Base-by-base conservation (phyloP, 2,888 invertebrate species). In the Pseudoips prasinana region DNA sequence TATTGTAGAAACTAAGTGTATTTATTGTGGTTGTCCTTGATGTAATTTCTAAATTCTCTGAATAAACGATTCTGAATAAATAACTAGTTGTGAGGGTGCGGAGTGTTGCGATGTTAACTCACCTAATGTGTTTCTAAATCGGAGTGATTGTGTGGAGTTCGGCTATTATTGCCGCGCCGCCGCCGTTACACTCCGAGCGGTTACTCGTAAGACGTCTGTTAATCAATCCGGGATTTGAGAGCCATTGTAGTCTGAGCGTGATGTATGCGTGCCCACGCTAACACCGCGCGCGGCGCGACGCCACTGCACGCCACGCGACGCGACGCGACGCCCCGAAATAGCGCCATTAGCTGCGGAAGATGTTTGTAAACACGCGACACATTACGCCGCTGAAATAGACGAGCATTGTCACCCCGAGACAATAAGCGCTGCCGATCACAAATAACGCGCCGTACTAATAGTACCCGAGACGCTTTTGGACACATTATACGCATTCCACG, bases 361-460 rank as follows among this genome's bases (percentile, higher is more conserved):
- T 77, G 78, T 81, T 79, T 71, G 81, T 81, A 79, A 79, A 79
- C 79, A 80, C 40, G 58, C 58, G 57, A 51, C 59, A 48, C 60
- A 53, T 41, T 53, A 46, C 47, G 53, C 29, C 43, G n/a, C n/a
- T n/a, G 47, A 57, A 58, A 61, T 57, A 61, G 63, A 50, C 39
- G 51, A 38, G 52, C 59, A 53, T 57, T 60, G 61, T 55, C 56
- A 45, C 47, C 50, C 36, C 41, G 45, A 36, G 44, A 53, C 58
- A 47, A 58, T 47, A 45, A 42, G 34, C 49, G 47, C 43, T n/a
- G n/a, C 32, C 36, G 44, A 31, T 34, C 52, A 40, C 51, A 40
- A 48, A 53, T 46, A 59, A 44, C 52, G 39, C 37, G 31, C 30
- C 33, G 22, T 11, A 34, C 47, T 49, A 37, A 49, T 41, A 48